Base-by-base conservation (phyloP, 1,140 invertebrate species). In the Helicoverpa armigera region DNA sequence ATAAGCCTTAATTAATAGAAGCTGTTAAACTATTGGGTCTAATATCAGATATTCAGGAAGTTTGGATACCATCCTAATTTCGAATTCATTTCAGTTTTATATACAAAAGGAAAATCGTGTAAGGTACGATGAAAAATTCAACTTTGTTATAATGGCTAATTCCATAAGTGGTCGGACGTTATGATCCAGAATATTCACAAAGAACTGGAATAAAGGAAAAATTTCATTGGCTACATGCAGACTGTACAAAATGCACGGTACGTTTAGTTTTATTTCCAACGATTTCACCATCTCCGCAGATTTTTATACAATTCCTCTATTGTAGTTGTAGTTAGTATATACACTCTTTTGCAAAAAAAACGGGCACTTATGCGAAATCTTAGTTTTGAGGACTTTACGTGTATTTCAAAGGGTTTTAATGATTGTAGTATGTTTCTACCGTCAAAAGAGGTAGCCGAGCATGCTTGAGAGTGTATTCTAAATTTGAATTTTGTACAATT, bases 201-300 rank as follows among this genome's bases (percentile, higher is more conserved):
- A 35, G 14, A 51, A 23, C 23, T 31, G 13, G n/a, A 23, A 58
- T 58, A 58, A 43, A 58, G 54, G 53, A 73, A 73, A n/a, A 73
- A 72, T 72, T 72, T 50, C 16, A n/a, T 12, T n/a, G 14, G 4
- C n/a, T 67, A 35, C 43, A 18, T 69, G 16, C 35, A 43, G 35
- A 43, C 65, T 11, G 43, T 50, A 69, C 43, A 72, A 72, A 56
- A 23, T 56, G 9, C 53, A 73, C 54, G 70, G 70, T 73, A 73
- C 70, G 16, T 73, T 58, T 73, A 58, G 48, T 73, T 73, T 73
- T 58, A 73, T 73, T 56, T 18, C 31, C 29, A 43, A 70, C 67
- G 43, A 50, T 69, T 69, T 69, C 18, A 50, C 43, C 43, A 69
- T 18, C 65, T 69, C 65, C 69, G 12, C 23, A 31, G 69, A 54